These are phyloP conservation scores for Hirundichthys speculiger DNA, from an alignment of 2,113 vertebrate species.

Conservation along the genomic window DNA sequence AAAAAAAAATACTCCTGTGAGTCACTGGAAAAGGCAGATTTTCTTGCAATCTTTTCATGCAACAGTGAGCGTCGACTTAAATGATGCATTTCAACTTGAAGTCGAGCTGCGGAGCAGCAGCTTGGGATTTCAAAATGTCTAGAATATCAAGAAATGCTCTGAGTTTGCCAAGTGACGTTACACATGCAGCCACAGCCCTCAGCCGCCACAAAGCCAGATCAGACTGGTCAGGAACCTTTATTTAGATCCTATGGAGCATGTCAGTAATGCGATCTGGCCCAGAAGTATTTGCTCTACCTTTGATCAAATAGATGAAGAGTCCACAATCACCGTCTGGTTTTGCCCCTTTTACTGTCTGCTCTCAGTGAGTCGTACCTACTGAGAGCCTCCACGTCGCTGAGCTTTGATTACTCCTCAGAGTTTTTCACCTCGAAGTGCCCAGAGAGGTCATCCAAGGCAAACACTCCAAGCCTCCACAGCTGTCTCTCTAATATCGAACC, in stretches of 20 bases:
- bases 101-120: no score
- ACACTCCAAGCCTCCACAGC: slow-evolving; percentile 16
- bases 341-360: background rate
- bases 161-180: background rate
- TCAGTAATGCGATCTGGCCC: slow-evolving; percentile 55
- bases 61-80: no score
- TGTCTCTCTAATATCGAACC: slow-evolving; percentile 3
- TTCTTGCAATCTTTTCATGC: no score
- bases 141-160: background rate
- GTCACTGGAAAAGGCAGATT: background rate
- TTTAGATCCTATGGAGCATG: slow-evolving; percentile 56
- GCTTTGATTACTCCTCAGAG: background rate
- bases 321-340: background rate
- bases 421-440: background rate
- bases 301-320: background rate
- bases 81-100: no score
- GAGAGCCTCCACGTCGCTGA: slow-evolving; percentile 11
- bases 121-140: background rate
- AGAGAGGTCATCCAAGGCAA: slow-evolving; percentile 16
- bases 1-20: no score
- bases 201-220: slow-evolving; percentile 49
- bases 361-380: background rate
- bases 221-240: slow-evolving; percentile 55
- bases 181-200: slow-evolving; percentile 11
- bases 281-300: slow-evolving; percentile 60